These are phyloP conservation scores for Climacteris rufus DNA, from an alignment of 2,113 vertebrate genomes.

Conservation along the genomic window DNA sequence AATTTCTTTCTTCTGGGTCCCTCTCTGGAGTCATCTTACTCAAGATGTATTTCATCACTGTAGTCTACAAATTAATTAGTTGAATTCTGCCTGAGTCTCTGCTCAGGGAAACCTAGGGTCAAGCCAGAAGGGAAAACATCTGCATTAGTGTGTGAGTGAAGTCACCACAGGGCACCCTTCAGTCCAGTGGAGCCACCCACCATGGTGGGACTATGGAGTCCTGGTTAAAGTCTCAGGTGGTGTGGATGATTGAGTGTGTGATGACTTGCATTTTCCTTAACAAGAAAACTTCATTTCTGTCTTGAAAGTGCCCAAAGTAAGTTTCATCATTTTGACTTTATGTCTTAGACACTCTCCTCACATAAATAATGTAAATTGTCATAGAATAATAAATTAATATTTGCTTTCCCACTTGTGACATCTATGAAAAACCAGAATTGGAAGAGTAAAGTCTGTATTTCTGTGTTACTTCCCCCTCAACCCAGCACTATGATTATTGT, in stretches of 20 bases:
- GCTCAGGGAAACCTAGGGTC: background rate
- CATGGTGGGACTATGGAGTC: background rate
- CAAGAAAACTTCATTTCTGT: rapidly evolving
- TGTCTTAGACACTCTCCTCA: background rate
- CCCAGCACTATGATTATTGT: background rate
- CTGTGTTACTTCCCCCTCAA: background rate
- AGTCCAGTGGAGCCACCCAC: background rate
- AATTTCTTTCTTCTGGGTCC: background rate
- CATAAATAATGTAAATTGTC: background rate
- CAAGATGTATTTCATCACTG: background rate
- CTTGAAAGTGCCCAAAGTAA: background rate
- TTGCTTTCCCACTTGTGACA: background rate
- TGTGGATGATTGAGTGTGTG: background rate
- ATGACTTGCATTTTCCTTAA: background rate
- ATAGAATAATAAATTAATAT: background rate
- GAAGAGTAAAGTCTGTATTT: background rate
- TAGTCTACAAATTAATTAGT: background rate
- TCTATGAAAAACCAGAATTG: background rate
- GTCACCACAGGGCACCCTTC: background rate
- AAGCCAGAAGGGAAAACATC: background rate
- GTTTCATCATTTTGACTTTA: background rate
- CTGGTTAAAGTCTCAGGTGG: background rate
- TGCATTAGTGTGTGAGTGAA: background rate
- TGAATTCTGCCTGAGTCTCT: background rate
- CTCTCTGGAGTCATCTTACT: background rate